These are phyloP conservation scores for Antidorcas marsupialis DNA, from an alignment of 2,113 vertebrate species.

Conservation along the genomic window DNA sequence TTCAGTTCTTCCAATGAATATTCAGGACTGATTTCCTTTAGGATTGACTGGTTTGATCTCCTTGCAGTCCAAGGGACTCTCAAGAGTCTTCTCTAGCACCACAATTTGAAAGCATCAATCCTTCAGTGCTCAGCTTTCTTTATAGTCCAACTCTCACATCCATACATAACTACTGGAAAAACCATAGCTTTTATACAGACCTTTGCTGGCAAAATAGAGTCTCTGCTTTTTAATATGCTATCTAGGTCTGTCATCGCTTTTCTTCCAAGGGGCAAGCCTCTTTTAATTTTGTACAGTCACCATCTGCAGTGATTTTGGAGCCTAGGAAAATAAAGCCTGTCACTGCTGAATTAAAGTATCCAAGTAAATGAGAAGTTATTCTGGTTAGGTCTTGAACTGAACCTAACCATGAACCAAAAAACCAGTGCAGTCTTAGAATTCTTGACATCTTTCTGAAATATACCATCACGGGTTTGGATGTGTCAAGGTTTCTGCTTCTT, in stretches of 20 bases:
- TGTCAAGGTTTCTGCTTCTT: background rate
- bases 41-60: background rate
- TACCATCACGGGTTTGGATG: rapidly evolving
- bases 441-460: background rate
- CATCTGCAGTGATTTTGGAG: background rate
- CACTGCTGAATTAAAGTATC: background rate
- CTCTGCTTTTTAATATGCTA: background rate
- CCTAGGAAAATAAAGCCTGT: background rate
- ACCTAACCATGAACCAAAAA: background rate
- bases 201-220: background rate
- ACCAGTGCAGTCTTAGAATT: background rate
- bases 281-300: background rate
- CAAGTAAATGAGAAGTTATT: background rate
- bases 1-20: background rate
- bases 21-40: background rate
- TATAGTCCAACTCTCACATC: background rate
- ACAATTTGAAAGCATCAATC: background rate
- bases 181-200: background rate
- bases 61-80: background rate
- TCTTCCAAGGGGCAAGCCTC: background rate
- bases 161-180: background rate
- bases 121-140: background rate
- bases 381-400: background rate
- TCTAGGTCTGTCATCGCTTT: background rate
- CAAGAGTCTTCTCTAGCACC: background rate